Conservation (phyloP, 2,888 invertebrate genomes). For the Thereva unica region DNA sequence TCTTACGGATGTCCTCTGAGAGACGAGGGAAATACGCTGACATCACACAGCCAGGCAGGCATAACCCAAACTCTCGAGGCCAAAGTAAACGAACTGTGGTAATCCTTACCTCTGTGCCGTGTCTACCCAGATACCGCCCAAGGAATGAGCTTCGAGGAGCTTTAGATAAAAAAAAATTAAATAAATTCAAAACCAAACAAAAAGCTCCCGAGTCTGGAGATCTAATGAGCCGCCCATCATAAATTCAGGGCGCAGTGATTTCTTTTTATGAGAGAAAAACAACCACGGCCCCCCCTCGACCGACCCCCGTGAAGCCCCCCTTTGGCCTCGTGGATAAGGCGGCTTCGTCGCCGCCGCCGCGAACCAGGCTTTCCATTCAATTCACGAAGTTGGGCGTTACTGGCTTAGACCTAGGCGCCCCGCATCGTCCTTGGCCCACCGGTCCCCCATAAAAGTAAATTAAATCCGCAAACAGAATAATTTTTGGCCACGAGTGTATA, state of each 20-base stretch:
- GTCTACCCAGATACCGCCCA: background rate
- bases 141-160: slow-evolving; percentile 7
- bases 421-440: slow-evolving; percentile 5
- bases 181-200: slow-evolving; percentile 28
- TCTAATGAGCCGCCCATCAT: slow-evolving; percentile 40
- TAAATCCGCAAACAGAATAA: slow-evolving; percentile 35
- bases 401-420: background rate
- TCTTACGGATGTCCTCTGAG: slow-evolving; percentile 11
- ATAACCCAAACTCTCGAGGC: slow-evolving; percentile 23
- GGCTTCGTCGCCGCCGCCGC: too few relatives aligned
- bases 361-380: slow-evolving; percentile 14
- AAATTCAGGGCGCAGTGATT: slow-evolving; percentile 37
- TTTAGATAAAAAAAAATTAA: slow-evolving; percentile 10
- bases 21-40: slow-evolving; percentile 35
- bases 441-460: slow-evolving; percentile 30
- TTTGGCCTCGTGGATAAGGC: too few relatives aligned
- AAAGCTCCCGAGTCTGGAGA: background rate
- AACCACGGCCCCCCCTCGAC: background rate
- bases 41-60: slow-evolving; percentile 37
- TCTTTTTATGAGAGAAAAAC: slow-evolving; percentile 34
- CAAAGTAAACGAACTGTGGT: slow-evolving; percentile 24
- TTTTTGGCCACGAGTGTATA: slow-evolving; percentile 26
- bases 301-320: too few relatives aligned
- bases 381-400: background rate
- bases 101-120: background rate